phyloP scores from a whole-genome alignment of 2,113 vertebrate genomes.

The Oryzias melastigma region DNA sequence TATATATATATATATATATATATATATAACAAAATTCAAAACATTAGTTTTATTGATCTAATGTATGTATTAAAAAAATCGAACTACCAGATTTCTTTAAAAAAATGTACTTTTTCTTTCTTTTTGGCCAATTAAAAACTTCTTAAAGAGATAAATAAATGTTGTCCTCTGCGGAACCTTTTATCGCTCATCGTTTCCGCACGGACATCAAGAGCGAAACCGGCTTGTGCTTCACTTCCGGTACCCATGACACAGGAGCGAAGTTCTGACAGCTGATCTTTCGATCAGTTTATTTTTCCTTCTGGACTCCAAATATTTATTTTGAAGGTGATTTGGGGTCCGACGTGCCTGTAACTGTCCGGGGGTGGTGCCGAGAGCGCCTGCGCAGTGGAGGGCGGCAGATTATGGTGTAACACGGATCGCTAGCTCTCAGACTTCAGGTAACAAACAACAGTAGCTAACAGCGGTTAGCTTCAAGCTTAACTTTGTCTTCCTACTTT shows the following conservation, averaged over 20 bases:
- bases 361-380: conserved; percentile 11
- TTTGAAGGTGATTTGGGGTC: not conserved
- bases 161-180: conserved; percentile 31
- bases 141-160: no score
- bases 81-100: no score
- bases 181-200: conserved; percentile 14
- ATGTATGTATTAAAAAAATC: no score
- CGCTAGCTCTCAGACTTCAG: conserved; percentile 63
- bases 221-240: conserved; percentile 59
- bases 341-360: conserved; percentile 1
- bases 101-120: no score
- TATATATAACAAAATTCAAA: no score
- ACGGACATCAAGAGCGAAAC: conserved; percentile 47
- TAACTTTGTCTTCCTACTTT: no score
- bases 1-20: no score
- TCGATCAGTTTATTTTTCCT: conserved; percentile 19
- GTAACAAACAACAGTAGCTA: conserved; percentile 47
- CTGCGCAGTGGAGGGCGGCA: conserved; percentile 27
- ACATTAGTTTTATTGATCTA: no score
- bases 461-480: conserved; percentile 1
- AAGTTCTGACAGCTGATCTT: conserved; percentile 68
- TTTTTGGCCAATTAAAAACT: no score
- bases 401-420: conserved; percentile 73
- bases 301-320: not conserved
- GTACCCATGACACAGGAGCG: conserved; percentile 60